Evolutionary conservation across 2,888 invertebrate species (phyloP).

Genomic region (Callinectes sapidus): DNA sequence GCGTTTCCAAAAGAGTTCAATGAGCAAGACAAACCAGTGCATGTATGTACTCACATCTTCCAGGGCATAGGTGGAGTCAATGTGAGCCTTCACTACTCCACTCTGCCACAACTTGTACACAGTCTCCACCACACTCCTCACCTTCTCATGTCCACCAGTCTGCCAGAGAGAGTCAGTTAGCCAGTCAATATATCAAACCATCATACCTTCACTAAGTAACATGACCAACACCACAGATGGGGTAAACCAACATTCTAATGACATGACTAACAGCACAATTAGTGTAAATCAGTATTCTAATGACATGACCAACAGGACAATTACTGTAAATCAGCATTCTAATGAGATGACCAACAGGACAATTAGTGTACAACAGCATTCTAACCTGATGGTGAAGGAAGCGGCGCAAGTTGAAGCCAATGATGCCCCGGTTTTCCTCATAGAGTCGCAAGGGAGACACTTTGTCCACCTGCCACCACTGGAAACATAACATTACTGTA

Average conservation of each 20-base stretch:
- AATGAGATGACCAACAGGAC: background rate
- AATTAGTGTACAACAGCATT: background rate
- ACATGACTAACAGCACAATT: too few relatives aligned
- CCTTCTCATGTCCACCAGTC: conserved; percentile 82
- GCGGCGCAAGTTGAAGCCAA: conserved; percentile 89
- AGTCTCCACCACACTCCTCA: conserved; percentile 83
- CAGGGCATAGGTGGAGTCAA: conserved; percentile 91
- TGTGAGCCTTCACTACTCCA: conserved; percentile 87
- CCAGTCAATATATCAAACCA: background rate
- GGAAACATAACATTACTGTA: conserved; percentile 73
- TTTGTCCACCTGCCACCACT: conserved; percentile 96
- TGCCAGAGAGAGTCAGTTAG: background rate
- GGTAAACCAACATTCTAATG: too few relatives aligned
- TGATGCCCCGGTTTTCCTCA: conserved; percentile 90
- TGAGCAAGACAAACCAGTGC: conserved; percentile 57
- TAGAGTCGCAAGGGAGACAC: conserved; percentile 91
- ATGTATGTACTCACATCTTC: conserved; percentile 83
- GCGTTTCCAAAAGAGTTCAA: background rate
- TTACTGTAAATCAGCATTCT: too few relatives aligned
- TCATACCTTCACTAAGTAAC: background rate
- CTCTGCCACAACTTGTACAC: conserved; percentile 86
- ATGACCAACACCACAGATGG: too few relatives aligned
- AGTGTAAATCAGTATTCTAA: too few relatives aligned
- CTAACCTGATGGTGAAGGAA: conserved; percentile 84
- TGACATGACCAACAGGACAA: background rate